Evolutionary conservation across 2,888 invertebrate genomes (phyloP).

Genomic region (Heteromyza rotundicornis): DNA sequence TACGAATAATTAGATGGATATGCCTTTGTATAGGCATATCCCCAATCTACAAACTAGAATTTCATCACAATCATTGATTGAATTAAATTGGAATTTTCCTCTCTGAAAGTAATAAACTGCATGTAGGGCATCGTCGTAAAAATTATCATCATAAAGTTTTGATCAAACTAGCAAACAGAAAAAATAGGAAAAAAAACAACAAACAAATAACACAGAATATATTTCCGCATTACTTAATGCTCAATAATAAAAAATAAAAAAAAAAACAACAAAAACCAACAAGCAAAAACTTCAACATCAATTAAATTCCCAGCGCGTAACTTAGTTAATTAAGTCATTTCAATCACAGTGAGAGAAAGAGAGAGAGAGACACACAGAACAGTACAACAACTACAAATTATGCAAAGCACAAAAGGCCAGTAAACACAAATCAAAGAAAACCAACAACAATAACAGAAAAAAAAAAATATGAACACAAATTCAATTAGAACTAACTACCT

Average conservation of each 20-base stretch:
- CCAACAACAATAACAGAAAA: too few species aligned
- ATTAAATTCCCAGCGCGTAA: conserved; percentile 59
- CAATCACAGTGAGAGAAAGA: conserved; percentile 35
- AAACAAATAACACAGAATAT: neutral
- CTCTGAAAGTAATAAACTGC: too few species aligned
- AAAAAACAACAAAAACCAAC: neutral
- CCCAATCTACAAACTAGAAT: too few species aligned
- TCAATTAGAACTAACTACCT: conserved; percentile 17
- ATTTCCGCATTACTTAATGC: conserved; percentile 1
- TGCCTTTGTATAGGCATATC: too few species aligned
- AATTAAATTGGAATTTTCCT: too few species aligned
- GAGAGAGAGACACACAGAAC: conserved; percentile 15
- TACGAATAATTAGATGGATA: too few species aligned
- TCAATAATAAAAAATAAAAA: neutral
- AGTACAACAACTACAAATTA: conserved; percentile 45
- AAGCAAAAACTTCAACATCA: conserved; percentile 23
- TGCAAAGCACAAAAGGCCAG: conserved; percentile 49
- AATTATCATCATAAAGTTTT: too few species aligned
- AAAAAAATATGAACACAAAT: conserved; percentile 28
- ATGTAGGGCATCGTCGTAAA: too few species aligned
- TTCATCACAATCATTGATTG: too few species aligned
- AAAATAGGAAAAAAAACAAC: too few species aligned
- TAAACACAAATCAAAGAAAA: conserved; percentile 20
- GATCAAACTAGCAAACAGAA: too few species aligned
- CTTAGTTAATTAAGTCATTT: conserved; percentile 60